Base-by-base conservation (phyloP, 2,113 vertebrate genomes). In the Hemibates koningsi region DNA sequence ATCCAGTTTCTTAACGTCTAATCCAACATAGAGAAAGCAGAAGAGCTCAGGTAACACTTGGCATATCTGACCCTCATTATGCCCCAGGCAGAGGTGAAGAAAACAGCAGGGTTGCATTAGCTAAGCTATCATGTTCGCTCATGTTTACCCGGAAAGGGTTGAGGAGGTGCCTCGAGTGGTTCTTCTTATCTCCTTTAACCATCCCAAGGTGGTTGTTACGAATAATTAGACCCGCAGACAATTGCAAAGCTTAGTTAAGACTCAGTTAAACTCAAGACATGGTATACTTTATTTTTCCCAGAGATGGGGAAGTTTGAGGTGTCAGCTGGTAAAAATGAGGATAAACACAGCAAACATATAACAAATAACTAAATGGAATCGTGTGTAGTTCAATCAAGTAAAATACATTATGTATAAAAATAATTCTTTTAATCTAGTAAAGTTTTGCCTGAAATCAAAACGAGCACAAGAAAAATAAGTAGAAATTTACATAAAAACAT, bases 401-500 rank as follows among this genome's bases (percentile, higher is more conserved):
- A 71, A 71, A 71, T 43, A 24, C 1, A 41, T 71, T 24, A 71
- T 43, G 12, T 41, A 24, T 41, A 43, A 43, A 41, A 71, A 43
- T 14, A 71, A 71, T 71, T n/a, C 0, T 66, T 66, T 38, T 71
- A 43, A 71, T 21, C n/a, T 14, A 0, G n/a, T 71, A 43, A 43
- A 71, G n/a, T 0, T 71, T 41, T 14, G 12, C 36, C n/a, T 43
- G 7, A 71, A 71, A 43, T 24, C 36, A 9, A 71, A 43, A 43
- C 0, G 0, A 43, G 66, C 38, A 43, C n/a, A 71, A 16, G 12
- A 41, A 71, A 71, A 0, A 71, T 71, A 24, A 9, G 12, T 71
- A 71, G 6, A 68, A 43, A 71, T 71, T 43, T 3, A 43, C 3
- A 71, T 71, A 43, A 43, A 71, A 71, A 43, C 19, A 14, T 36